Percentiles rank a stretch among this genome's conserved stretches.
These are phyloP conservation scores for Callyntrura sp. DNA, from an alignment of 2,888 invertebrate genomes.

Conservation along the genomic window DNA sequence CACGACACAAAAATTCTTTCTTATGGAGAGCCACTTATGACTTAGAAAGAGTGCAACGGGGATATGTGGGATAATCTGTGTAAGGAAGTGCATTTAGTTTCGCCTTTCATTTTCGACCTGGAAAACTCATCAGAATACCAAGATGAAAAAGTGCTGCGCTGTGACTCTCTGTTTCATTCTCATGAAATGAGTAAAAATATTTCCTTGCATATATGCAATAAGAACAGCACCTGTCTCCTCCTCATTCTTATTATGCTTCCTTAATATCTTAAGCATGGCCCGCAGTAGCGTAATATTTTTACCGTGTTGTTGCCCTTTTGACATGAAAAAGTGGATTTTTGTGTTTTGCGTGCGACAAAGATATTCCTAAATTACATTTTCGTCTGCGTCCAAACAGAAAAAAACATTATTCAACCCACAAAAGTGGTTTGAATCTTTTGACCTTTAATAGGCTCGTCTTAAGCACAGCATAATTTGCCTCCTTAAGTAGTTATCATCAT, in stretches of 20 bases:
- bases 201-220: slow-evolving; percentile 18
- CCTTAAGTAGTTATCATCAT: not conserved
- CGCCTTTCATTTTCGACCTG: not conserved
- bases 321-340: slow-evolving; percentile 69
- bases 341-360: slow-evolving; percentile 62
- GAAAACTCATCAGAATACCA: slow-evolving; percentile 59
- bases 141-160: not conserved
- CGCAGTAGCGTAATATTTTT: slow-evolving; percentile 26
- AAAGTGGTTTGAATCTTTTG: slow-evolving; percentile 46
- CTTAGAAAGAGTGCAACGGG: not conserved
- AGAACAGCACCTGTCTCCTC: slow-evolving; percentile 26
- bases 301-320: slow-evolving; percentile 39
- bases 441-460: not conserved
- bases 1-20: not conserved
- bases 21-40: not conserved
- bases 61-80: not conserved
- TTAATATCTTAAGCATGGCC: not conserved
- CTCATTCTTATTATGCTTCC: not conserved
- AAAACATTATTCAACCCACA: not conserved
- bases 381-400: not conserved
- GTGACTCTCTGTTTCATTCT: no score
- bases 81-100: not conserved
- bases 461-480: not conserved
- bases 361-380: slow-evolving; percentile 42
- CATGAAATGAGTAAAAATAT: slow-evolving; percentile 10